Evolutionary conservation across 1,140 invertebrate genomes (phyloP).

Genomic region (Campoletis sonorensis): DNA sequence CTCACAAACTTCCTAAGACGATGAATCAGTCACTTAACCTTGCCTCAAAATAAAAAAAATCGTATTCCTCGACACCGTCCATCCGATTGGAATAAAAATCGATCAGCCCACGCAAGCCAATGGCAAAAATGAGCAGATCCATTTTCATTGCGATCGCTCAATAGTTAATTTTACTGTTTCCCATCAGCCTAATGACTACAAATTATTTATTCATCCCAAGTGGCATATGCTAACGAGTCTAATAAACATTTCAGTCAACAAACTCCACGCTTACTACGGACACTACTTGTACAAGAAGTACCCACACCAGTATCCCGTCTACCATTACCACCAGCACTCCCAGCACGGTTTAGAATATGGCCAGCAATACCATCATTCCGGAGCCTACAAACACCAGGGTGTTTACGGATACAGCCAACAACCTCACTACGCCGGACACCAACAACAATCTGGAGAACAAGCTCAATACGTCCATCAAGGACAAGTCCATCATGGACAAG

Average conservation of each 20-base stretch:
- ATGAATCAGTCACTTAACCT: too few species aligned
- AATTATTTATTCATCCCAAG: too few species aligned
- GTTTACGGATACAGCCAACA: constrained; percentile 24
- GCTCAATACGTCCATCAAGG: constrained; percentile 29
- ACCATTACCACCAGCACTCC: constrained; percentile 53
- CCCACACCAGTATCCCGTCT: constrained; percentile 61
- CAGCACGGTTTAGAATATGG: constrained; percentile 34
- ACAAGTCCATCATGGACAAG: constrained; percentile 5
- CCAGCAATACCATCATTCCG: neutral
- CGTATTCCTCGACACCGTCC: too few species aligned
- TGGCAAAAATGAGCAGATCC: too few species aligned
- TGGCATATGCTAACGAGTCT: too few species aligned
- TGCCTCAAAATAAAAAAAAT: too few species aligned
- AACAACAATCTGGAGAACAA: neutral
- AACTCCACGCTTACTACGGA: constrained; percentile 55
- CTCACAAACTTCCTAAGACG: too few species aligned
- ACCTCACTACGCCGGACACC: neutral
- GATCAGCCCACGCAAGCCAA: too few species aligned
- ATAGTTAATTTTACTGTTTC: too few species aligned
- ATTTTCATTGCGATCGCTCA: too few species aligned
- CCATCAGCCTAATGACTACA: too few species aligned
- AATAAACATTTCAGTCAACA: constrained; percentile 31
- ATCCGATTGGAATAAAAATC: too few species aligned
- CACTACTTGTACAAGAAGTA: constrained; percentile 66
- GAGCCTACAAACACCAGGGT: constrained; percentile 37